A percentile compares a stretch with the other conserved stretches of the same genome.
phyloP scores from a whole-genome alignment of 2,797 vertebrate genomes.

The Chelmon rostratus region DNA sequence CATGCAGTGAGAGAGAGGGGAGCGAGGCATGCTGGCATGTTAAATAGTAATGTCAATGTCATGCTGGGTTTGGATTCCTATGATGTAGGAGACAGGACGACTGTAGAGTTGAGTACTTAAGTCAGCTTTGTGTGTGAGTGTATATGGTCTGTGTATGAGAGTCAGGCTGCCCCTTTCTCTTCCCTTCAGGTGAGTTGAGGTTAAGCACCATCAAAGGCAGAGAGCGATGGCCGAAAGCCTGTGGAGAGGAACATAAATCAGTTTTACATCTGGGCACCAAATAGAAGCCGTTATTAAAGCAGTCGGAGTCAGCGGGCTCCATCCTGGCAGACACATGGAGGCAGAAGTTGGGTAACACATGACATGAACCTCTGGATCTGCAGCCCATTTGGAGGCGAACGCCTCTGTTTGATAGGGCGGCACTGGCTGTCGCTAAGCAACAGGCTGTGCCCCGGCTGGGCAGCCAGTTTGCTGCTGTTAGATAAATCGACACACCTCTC shows the following conservation, averaged over 20 bases:
- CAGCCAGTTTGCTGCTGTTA: constrained; percentile 41
- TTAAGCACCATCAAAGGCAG: constrained; percentile 67
- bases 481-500: constrained; percentile 34
- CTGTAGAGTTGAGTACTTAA: constrained; percentile 3
- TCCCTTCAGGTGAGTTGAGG: constrained; percentile 56
- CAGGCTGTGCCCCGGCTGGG: constrained; percentile 22
- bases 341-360: constrained; percentile 46
- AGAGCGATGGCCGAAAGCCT: constrained; percentile 48
- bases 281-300: constrained; percentile 37
- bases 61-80: no score
- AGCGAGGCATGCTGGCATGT: no score
- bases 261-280: constrained; percentile 72
- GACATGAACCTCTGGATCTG: constrained; percentile 58
- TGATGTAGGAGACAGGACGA: background rate
- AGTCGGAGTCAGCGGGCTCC: constrained; percentile 12
- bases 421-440: constrained; percentile 56
- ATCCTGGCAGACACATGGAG: constrained; percentile 43
- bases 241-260: constrained; percentile 65
- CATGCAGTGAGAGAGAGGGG: background rate
- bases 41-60: no score
- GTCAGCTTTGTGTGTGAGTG: background rate
- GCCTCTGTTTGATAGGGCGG: constrained; percentile 41
- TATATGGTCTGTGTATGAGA: constrained; percentile 5
- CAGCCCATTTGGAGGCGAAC: constrained; percentile 51
- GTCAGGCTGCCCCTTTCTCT: background rate